These are phyloP conservation scores for Philopotamus ludificatus DNA, from an alignment of 1,140 invertebrate species.

Conservation along the genomic window DNA sequence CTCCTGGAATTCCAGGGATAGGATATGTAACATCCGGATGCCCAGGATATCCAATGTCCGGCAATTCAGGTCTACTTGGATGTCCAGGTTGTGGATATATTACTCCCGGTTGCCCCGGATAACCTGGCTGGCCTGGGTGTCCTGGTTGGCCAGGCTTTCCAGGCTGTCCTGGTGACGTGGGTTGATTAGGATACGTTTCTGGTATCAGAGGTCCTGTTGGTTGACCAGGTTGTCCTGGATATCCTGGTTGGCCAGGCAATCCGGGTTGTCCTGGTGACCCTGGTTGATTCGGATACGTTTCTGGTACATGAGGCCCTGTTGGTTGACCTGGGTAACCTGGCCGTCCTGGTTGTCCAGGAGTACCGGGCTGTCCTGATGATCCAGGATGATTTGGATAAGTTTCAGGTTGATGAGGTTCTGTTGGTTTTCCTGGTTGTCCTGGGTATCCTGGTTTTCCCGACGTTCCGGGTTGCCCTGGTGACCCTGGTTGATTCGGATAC, in stretches of 20 bases:
- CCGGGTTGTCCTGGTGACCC: constrained; percentile 33
- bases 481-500: constrained; percentile 27
- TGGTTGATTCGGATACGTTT: constrained; percentile 24
- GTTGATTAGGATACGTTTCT: not conserved
- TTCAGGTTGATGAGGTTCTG: no score
- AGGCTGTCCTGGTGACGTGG: constrained; percentile 26
- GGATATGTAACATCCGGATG: no score
- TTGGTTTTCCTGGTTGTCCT: constrained; percentile 40
- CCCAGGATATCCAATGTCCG: constrained; percentile 1
- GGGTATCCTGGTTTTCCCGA: constrained; percentile 24
- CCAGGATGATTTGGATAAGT: no score
- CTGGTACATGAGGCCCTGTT: constrained; percentile 14
- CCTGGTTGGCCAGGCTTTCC: constrained; percentile 36
- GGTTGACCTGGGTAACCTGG: constrained; percentile 11
- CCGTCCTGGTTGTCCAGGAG: constrained; percentile 40
- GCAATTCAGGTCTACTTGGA: constrained; percentile 31
- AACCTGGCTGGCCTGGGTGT: constrained; percentile 33
- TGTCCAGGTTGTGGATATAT: constrained; percentile 25
- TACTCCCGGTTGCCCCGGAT: not conserved
- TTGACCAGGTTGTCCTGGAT: constrained; percentile 41
- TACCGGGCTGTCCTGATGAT: constrained; percentile 33
- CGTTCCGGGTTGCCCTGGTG: constrained; percentile 33
- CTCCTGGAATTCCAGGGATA: constrained; percentile 36
- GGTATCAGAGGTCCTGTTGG: constrained; percentile 28
- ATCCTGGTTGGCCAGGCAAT: constrained; percentile 29